phyloP scores from a whole-genome alignment of 2,113 vertebrate species.

The Entomyzon cyanotis region DNA sequence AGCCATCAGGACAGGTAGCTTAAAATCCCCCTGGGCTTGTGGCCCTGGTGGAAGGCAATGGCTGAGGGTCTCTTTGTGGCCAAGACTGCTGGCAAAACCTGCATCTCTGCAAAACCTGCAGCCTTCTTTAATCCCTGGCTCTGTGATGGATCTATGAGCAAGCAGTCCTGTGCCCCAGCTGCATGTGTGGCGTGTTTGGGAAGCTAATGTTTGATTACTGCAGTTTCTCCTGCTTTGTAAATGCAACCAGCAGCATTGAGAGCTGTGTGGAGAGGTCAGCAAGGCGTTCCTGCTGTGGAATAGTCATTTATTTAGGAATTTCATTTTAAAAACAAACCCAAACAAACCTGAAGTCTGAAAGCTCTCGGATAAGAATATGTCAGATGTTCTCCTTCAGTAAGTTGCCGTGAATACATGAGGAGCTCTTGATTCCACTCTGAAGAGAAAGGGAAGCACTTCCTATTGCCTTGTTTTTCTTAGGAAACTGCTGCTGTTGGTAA shows the following conservation, averaged over 20 bases:
- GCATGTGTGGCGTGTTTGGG: fast-evolving
- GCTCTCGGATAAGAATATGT: background rate
- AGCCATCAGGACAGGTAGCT: background rate
- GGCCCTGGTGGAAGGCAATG: background rate
- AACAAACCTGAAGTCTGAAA: background rate
- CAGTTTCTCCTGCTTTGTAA: background rate
- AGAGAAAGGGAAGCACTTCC: background rate
- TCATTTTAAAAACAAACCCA: background rate
- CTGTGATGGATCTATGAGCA: fast-evolving
- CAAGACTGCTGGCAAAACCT: background rate
- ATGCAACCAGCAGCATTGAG: background rate
- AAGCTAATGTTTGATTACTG: fast-evolving
- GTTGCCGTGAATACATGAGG: background rate
- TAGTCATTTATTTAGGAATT: background rate
- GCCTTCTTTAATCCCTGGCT: background rate
- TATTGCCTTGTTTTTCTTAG: background rate
- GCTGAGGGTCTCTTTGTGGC: background rate
- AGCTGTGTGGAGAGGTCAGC: background rate
- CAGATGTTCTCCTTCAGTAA: background rate
- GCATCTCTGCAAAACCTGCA: background rate
- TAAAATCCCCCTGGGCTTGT: background rate
- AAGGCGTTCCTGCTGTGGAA: fast-evolving
- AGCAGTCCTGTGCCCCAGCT: fast-evolving
- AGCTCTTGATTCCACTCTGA: background rate
- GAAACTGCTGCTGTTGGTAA: background rate